A percentile compares a stretch with the other conserved stretches of the same genome.
Conservation (phyloP, 2,797 vertebrate genomes). For the Micromesistius poutassou region DNA sequence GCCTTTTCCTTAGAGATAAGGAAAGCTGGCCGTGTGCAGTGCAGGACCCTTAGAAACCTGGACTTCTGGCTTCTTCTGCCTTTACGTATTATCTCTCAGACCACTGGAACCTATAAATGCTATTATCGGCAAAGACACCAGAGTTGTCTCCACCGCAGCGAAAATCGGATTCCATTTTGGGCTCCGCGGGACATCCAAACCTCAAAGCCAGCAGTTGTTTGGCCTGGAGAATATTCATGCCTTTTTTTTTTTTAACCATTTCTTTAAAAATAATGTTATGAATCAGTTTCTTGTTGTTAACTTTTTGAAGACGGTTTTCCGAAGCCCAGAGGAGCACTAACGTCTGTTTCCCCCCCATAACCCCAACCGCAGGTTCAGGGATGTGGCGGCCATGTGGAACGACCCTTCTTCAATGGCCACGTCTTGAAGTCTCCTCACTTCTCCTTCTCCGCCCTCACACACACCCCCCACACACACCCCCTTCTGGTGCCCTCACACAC, state of each 20-base stretch:
- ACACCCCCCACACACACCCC: conserved; percentile 26
- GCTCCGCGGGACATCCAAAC: neutral
- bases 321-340: conserved; percentile 56
- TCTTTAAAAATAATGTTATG: conserved; percentile 19
- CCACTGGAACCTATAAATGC: neutral
- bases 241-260: conserved; percentile 21
- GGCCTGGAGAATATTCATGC: neutral
- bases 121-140: neutral
- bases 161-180: neutral
- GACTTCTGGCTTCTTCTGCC: neutral
- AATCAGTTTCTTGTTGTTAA: conserved; percentile 23
- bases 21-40: neutral
- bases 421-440: conserved; percentile 71
- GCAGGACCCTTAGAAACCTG: neutral
- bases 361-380: conserved; percentile 78
- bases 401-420: conserved; percentile 78
- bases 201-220: neutral
- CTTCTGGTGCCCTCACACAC: conserved; percentile 17
- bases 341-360: conserved; percentile 60
- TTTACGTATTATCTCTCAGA: neutral
- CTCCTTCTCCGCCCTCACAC: conserved; percentile 51
- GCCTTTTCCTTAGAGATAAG: neutral
- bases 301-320: conserved; percentile 38
- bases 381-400: conserved; percentile 80
- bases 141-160: neutral